A percentile compares a stretch with the other conserved stretches of the same genome.
Evolutionary conservation across 2,888 invertebrate species (phyloP).

Genomic region (Drosophila fungiperda): DNA sequence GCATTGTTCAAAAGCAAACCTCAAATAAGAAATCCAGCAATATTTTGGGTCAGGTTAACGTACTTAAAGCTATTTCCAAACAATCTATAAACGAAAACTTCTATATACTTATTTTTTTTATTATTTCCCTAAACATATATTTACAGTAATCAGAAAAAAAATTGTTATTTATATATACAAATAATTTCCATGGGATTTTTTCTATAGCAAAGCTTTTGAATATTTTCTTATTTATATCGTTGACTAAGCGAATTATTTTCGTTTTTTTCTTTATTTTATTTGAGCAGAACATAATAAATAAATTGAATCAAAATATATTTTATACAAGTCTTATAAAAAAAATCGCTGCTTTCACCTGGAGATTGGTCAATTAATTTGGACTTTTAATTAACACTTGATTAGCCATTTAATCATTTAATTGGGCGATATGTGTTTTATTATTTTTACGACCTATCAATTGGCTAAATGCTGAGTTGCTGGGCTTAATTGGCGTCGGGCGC

Average conservation of each 20-base stretch:
- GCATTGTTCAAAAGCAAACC: not conserved
- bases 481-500: constrained; percentile 53
- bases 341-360: not conserved
- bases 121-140: not conserved
- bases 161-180: no score
- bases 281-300: not conserved
- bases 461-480: constrained; percentile 23
- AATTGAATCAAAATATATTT: not conserved
- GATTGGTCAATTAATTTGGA: not conserved
- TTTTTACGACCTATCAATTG: constrained; percentile 30
- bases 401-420: constrained; percentile 16
- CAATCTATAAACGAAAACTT: not conserved
- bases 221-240: not conserved
- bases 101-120: not conserved
- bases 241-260: not conserved
- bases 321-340: not conserved
- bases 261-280: not conserved
- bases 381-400: constrained; percentile 7
- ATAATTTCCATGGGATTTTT: not conserved
- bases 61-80: not conserved
- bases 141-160: no score
- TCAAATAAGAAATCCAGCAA: not conserved
- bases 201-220: not conserved
- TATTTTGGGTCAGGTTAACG: not conserved
- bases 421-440: constrained; percentile 10